Percentiles rank a stretch among this genome's conserved stretches.
Evolutionary conservation across 2,888 invertebrate species (phyloP).

Genomic region (Cephalotes varians): DNA sequence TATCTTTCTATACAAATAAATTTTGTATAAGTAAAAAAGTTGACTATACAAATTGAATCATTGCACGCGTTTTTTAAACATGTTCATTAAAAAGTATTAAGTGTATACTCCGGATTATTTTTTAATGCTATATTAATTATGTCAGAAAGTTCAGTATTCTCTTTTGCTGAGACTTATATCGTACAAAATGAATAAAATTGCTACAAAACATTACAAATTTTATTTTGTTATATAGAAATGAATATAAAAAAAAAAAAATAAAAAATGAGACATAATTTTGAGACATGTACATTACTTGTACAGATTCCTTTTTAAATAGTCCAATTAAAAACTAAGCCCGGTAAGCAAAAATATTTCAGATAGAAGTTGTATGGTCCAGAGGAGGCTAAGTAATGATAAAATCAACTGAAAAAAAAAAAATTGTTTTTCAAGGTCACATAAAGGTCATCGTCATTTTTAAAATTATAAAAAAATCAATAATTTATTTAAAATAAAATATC

Average conservation of each 20-base stretch:
- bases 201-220: not conserved
- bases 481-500: too few species aligned
- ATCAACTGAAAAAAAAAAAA: not conserved
- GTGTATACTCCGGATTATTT: not conserved
- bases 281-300: not conserved
- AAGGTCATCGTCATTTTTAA: too few species aligned
- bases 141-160: not conserved
- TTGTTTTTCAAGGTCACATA: not conserved
- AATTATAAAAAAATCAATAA: not conserved
- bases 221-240: not conserved
- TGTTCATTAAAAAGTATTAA: not conserved
- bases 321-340: not conserved
- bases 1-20: not conserved
- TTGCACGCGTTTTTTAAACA: not conserved
- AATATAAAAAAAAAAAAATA: not conserved
- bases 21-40: slow-evolving; percentile 14
- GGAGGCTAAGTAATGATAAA: not conserved
- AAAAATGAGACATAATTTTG: not conserved
- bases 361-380: not conserved
- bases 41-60: not conserved
- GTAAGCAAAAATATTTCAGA: not conserved
- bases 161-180: not conserved
- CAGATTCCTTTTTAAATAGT: not conserved
- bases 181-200: not conserved
- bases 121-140: not conserved